Evolutionary conservation across 2,888 invertebrate genomes (phyloP), one percentile per base, ranked within the genome.

Genomic region (Sarcophaga carnaria): DNA sequence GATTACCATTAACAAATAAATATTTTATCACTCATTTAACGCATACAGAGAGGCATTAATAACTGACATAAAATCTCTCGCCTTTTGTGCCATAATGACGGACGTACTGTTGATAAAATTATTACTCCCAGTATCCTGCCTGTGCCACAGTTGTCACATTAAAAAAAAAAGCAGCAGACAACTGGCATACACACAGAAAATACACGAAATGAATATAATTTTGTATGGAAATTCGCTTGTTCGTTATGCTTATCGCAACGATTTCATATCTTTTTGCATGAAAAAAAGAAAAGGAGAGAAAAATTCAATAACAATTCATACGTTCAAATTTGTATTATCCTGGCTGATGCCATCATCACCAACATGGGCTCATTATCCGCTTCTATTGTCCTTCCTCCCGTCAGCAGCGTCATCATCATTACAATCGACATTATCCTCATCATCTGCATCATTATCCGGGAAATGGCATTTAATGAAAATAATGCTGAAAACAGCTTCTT

Each of bases 231-330:
- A 37, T 37, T 37, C 37, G 37, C 2, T 8, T 37, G 12, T 54
- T 54, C 5, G 54, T 54, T 54, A 14, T 54, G 54, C 0, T 54
- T 54, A 54, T 54, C 54, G 17, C 17, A 17, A 14, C 4, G 54
- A 11, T 37, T 54, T 54, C 22, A 62, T 62, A 62, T 62, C 62
- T 22, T 62, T n/a, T 62, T 11, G 20, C 22, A 20, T 20, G 17
- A 37, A 37, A 37, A 37, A 10, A 37, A 25, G 3, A 1, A 37
- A 8, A 8, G 37, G 8, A 10, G 37, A 37, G 37, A 37, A 22
- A 49, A 69, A 77, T 25, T 67, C 14, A 67, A 67, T 45, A 37
- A 49, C 49, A 69, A 69, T 69, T 62, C n/a, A 49, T 69, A 69
- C 2, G 6, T 0, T 20, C 11, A 80, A 67, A 80, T 27, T 74